These are phyloP conservation scores for Pygmarrhopalites habei DNA, from an alignment of 1,140 invertebrate species.

Conservation along the genomic window DNA sequence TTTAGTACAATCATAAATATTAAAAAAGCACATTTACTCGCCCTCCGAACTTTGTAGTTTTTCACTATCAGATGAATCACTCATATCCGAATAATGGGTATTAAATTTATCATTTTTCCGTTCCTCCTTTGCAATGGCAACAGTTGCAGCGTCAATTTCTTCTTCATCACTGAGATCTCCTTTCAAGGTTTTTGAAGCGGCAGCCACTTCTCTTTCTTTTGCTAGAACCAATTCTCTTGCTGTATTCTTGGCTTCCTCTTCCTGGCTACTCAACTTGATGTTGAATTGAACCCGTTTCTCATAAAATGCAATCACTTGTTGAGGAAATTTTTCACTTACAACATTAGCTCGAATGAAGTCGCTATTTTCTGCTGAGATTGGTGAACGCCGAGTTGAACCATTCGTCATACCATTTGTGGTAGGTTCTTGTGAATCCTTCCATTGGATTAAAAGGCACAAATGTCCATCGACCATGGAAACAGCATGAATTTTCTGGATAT, in stretches of 20 bases:
- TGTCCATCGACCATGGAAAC: no score
- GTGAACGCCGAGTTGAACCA: background rate
- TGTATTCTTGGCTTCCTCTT: background rate
- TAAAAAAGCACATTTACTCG: no score
- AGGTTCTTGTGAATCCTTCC: no score
- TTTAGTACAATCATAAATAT: no score
- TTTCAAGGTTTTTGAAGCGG: background rate
- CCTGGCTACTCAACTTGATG: background rate
- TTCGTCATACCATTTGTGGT: no score
- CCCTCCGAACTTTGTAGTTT: no score
- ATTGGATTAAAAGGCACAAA: no score
- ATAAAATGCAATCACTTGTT: slow-evolving; percentile 15
- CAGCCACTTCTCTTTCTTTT: slow-evolving; percentile 2
- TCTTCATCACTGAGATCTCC: background rate
- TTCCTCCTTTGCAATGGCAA: background rate
- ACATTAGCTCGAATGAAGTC: background rate
- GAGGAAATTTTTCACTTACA: slow-evolving; percentile 1
- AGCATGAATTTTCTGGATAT: no score
- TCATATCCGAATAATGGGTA: slow-evolving; percentile 8
- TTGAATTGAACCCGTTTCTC: background rate
- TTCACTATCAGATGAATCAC: background rate
- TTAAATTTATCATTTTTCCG: background rate
- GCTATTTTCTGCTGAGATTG: background rate
- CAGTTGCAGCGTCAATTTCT: background rate
- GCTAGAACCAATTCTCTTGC: background rate